These are phyloP conservation scores for Bombylius major DNA, from an alignment of 2,888 invertebrate species.

Conservation along the genomic window DNA sequence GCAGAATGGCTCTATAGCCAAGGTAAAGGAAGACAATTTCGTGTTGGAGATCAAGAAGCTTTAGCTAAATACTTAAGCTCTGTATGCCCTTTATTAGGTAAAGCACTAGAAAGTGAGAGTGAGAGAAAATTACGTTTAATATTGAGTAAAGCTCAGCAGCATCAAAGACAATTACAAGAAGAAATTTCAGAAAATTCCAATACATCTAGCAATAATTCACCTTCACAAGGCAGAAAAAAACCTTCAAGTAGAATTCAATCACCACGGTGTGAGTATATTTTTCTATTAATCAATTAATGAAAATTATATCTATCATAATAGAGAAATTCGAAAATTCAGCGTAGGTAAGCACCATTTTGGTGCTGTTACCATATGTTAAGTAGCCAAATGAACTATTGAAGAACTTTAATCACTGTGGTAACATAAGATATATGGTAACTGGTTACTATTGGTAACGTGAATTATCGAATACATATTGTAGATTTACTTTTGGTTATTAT, in stretches of 20 bases:
- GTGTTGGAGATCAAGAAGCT: constrained; percentile 70
- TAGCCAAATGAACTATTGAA: too few species aligned
- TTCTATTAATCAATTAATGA: not conserved
- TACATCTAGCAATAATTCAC: constrained; percentile 33
- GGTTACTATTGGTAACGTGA: too few species aligned
- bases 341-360: too few species aligned
- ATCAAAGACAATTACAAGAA: constrained; percentile 70
- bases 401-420: too few species aligned
- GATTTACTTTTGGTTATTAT: too few species aligned
- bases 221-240: constrained; percentile 31
- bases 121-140: constrained; percentile 76
- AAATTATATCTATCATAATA: too few species aligned
- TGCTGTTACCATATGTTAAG: too few species aligned
- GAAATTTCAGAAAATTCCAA: constrained; percentile 42
- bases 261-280: constrained; percentile 29
- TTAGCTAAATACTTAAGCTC: constrained; percentile 70
- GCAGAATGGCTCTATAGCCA: constrained; percentile 95
- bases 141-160: constrained; percentile 80
- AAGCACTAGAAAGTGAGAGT: constrained; percentile 69
- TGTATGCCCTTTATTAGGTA: constrained; percentile 74
- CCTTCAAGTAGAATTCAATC: constrained; percentile 36
- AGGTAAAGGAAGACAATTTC: constrained; percentile 80
- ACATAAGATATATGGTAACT: too few species aligned
- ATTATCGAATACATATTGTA: too few species aligned
- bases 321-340: too few species aligned